These are phyloP conservation scores for Entomyzon cyanotis DNA, from an alignment of 2,113 vertebrate species.

Conservation along the genomic window DNA sequence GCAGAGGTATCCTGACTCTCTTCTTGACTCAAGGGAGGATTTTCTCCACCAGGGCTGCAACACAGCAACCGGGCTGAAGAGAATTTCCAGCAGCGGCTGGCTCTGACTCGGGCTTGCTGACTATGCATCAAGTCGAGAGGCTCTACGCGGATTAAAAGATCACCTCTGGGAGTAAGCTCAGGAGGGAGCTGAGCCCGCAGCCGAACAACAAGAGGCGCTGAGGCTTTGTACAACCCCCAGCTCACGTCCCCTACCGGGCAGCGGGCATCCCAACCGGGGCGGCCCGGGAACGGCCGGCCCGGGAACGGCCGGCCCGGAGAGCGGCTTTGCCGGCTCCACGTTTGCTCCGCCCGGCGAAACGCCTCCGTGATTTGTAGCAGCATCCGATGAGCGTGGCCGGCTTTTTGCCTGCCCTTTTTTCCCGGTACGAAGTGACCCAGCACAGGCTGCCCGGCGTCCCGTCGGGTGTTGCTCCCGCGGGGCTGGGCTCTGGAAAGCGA, in stretches of 20 bases:
- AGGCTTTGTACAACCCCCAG: conserved; percentile 4
- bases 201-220: conserved; percentile 72
- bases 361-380: neutral
- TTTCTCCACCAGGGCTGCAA: neutral
- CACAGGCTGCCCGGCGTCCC: neutral
- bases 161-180: neutral
- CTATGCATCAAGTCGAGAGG: neutral
- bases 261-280: neutral
- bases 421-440: neutral
- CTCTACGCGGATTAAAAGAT: neutral
- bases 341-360: neutral
- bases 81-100: neutral
- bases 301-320: neutral
- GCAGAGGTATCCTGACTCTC: neutral
- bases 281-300: neutral
- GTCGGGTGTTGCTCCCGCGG: neutral
- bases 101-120: neutral
- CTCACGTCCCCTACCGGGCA: neutral
- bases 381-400: neutral
- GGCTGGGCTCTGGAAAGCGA: neutral
- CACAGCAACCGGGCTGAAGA: neutral
- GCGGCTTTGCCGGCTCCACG: neutral
- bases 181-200: neutral
- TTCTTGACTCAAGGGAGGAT: neutral
- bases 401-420: neutral